Evolutionary conservation across 2,113 vertebrate genomes (phyloP).

Genomic region (Psammodynastes pulverulentus): DNA sequence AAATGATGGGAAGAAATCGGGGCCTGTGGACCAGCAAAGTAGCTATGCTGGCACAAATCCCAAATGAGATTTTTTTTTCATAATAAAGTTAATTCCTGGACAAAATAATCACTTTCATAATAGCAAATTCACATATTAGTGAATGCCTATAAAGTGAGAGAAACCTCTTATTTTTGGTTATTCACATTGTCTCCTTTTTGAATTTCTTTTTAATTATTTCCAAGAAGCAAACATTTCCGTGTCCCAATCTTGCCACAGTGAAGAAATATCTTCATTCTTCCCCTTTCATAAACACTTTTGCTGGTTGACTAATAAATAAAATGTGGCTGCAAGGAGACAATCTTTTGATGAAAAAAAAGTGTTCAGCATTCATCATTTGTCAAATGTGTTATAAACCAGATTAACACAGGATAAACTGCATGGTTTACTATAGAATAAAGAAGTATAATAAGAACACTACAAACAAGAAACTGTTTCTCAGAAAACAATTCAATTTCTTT

Average conservation of each 20-base stretch:
- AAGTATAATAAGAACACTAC: background rate
- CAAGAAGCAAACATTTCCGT: background rate
- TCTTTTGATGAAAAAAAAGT: background rate
- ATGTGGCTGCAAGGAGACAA: background rate
- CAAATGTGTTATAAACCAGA: background rate
- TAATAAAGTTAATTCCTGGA: background rate
- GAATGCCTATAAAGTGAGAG: background rate
- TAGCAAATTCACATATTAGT: background rate
- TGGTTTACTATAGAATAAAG: background rate
- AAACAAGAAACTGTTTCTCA: background rate
- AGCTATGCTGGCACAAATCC: background rate
- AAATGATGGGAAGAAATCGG: background rate
- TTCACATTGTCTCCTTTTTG: background rate
- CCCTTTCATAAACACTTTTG: background rate
- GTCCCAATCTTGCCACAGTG: background rate
- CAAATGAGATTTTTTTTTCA: background rate
- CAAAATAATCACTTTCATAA: background rate
- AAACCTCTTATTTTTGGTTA: background rate
- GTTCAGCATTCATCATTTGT: background rate
- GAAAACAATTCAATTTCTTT: background rate
- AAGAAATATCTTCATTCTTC: background rate
- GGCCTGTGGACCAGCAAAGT: background rate
- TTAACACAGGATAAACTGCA: background rate
- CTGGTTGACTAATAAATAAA: background rate
- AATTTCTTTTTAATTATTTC: background rate